Percentiles rank a stretch among this genome's conserved stretches.
Conservation (phyloP, 2,888 invertebrate genomes). For the Frankliniella intonsa region DNA sequence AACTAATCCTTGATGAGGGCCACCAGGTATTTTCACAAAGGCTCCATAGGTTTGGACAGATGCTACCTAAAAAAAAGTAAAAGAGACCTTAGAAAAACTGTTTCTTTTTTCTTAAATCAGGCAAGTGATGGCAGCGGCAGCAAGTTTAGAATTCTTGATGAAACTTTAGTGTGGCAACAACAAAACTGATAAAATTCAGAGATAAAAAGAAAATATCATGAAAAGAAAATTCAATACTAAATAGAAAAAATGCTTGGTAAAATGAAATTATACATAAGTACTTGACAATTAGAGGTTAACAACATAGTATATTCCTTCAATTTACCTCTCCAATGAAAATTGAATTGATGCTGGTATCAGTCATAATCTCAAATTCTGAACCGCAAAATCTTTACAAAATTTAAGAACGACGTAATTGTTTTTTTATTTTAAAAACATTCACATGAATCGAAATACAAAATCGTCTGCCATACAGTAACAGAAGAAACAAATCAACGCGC, state of each 20-base stretch:
- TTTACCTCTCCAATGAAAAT: conserved; percentile 46
- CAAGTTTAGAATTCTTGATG: not conserved
- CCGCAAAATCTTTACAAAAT: not conserved
- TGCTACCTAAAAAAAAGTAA: conserved; percentile 39
- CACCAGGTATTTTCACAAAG: conserved; percentile 47
- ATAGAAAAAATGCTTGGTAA: no score
- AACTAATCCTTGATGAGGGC: conserved; percentile 46
- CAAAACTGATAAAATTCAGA: not conserved
- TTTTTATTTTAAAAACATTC: not conserved
- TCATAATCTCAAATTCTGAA: conserved; percentile 29
- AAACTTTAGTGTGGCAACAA: conserved; percentile 1
- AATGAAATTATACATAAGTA: no score
- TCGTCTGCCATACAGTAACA: not conserved
- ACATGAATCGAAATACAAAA: not conserved
- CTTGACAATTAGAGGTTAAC: no score
- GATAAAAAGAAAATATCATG: not conserved
- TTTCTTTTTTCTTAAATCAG: no score
- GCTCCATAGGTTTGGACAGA: conserved; percentile 49
- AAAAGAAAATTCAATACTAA: not conserved
- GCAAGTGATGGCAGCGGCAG: no score
- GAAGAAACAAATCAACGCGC: no score
- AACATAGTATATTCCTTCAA: no score
- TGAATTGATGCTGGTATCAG: conserved; percentile 40
- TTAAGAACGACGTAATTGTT: conserved; percentile 29
- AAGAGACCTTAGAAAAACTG: not conserved